Evolutionary conservation across 1,140 invertebrate genomes (phyloP).

Genomic region (Drosophila burlai): DNA sequence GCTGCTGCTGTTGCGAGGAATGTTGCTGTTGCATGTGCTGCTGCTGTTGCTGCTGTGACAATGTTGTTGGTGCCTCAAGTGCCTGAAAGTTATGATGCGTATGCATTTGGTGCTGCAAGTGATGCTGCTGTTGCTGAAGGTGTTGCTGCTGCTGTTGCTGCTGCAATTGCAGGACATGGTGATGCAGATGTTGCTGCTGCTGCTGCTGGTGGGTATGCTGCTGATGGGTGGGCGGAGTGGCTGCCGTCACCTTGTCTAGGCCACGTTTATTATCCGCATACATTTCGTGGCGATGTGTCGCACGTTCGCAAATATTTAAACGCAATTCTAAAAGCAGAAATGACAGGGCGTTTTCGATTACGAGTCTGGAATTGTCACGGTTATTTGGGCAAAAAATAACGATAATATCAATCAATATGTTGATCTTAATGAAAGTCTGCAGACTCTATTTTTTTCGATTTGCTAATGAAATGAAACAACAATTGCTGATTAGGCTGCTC

Average conservation of each 20-base stretch:
- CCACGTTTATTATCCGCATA: slow-evolving; percentile 79
- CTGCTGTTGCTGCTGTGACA: slow-evolving; percentile 66
- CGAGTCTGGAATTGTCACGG: slow-evolving; percentile 39
- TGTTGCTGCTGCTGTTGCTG: slow-evolving; percentile 68
- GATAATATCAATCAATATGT: slow-evolving; percentile 62
- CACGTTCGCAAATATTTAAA: slow-evolving; percentile 77
- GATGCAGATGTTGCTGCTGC: slow-evolving; percentile 65
- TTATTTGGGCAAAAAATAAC: slow-evolving; percentile 44
- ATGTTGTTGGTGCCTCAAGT: slow-evolving; percentile 51
- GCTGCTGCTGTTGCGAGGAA: slow-evolving; percentile 44
- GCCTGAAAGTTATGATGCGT: slow-evolving; percentile 80
- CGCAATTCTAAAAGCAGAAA: slow-evolving; percentile 64
- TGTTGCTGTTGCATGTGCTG: slow-evolving; percentile 61
- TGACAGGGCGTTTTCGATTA: slow-evolving; percentile 46
- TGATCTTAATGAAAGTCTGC: slow-evolving; percentile 71
- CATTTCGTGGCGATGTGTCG: slow-evolving; percentile 57
- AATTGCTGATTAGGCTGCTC: slow-evolving; percentile 62
- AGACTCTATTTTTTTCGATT: slow-evolving; percentile 59
- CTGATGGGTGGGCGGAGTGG: slow-evolving; percentile 56
- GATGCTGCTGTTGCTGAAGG: slow-evolving; percentile 65
- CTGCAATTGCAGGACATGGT: slow-evolving; percentile 66
- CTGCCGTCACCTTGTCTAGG: slow-evolving; percentile 73
- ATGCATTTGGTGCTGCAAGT: slow-evolving; percentile 74
- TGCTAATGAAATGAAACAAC: slow-evolving; percentile 74
- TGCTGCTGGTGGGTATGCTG: slow-evolving; percentile 60